Base-by-base conservation (phyloP, 2,797 vertebrate species). In the Sardinella longiceps region DNA sequence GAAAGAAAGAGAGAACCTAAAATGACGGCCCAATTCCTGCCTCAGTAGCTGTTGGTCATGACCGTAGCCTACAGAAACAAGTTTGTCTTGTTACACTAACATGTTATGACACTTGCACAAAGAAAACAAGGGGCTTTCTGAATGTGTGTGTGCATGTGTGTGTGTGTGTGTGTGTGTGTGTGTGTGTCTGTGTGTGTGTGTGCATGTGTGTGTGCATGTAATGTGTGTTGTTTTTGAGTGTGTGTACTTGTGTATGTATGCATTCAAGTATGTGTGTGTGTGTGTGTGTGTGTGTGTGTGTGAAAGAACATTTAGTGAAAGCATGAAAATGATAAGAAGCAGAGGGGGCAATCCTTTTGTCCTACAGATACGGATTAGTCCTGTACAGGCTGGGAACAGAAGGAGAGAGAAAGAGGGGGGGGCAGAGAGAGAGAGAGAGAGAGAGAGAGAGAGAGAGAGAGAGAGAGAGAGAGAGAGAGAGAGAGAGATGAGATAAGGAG, bases 331-430 rank as follows among this genome's bases (percentile, higher is more conserved):
- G 6, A 60, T 60, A 60, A 60, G 56, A 60, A 25, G 25, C 5
- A 60, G 7, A 53, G 74, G 18, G 30, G 30, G 20, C 56, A 46
- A 46, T 80, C 58, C 66, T 84, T 33, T 70, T 80, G 83, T 85
- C 77, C 43, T 30, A 30, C 30, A 82, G 84, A 83, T 88, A 83
- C 81, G 81, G 53, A 63, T 86, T 85, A 85, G 51, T 58, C 20
- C 51, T 53, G 51, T 7, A 14, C 58, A 63, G 58, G 28, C 20
- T 70, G 28, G 37, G 56, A 46, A 50, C 48, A 9, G 81, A 37
- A 51, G 46, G 53, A 58, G 11, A 58, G 11, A 0, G 51, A 20
- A 56, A 46, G 23, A 4, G 80, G 5, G 20, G 6, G 14, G 3
- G 39, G 6, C 28, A n/a, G 86, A 80, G 48, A 84, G 66, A 80